phyloP scores from a whole-genome alignment of 2,113 vertebrate species.

The pig (Sus scrofa) region DNA sequence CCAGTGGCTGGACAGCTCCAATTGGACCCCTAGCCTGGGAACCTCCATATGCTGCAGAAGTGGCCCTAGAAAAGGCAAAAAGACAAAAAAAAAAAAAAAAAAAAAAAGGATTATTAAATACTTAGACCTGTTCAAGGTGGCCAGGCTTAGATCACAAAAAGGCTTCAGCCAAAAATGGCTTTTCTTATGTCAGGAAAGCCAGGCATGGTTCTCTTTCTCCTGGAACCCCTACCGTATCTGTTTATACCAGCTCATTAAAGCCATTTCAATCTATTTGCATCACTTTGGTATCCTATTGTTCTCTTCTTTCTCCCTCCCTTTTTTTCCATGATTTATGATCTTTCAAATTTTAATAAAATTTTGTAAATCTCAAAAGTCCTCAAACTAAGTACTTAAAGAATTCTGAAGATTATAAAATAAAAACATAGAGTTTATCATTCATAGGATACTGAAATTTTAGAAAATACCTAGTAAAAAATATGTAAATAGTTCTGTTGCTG shows the following conservation, averaged over 20 bases:
- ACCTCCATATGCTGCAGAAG: no score
- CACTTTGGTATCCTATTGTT: not conserved
- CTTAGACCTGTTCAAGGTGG: not conserved
- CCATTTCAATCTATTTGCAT: no score
- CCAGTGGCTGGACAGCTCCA: no score
- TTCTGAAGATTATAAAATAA: slow-evolving; percentile 19
- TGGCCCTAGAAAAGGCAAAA: no score
- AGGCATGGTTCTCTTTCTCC: not conserved
- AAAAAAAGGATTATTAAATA: not conserved
- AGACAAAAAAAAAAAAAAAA: no score
- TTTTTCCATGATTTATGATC: not conserved
- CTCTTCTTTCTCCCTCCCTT: not conserved
- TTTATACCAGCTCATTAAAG: not conserved
- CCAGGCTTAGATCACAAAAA: not conserved
- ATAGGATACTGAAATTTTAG: not conserved
- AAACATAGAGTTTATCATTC: not conserved
- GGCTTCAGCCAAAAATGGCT: not conserved
- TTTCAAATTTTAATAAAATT: not conserved
- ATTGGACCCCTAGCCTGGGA: no score
- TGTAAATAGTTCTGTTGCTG: not conserved
- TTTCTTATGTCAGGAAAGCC: not conserved
- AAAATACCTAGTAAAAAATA: slow-evolving; percentile 17
- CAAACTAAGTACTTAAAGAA: not conserved
- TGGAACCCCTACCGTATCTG: not conserved
- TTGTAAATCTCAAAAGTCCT: slow-evolving; percentile 40